These are phyloP conservation scores for Busseola fusca DNA, from an alignment of 2,888 invertebrate species.

Conservation along the genomic window DNA sequence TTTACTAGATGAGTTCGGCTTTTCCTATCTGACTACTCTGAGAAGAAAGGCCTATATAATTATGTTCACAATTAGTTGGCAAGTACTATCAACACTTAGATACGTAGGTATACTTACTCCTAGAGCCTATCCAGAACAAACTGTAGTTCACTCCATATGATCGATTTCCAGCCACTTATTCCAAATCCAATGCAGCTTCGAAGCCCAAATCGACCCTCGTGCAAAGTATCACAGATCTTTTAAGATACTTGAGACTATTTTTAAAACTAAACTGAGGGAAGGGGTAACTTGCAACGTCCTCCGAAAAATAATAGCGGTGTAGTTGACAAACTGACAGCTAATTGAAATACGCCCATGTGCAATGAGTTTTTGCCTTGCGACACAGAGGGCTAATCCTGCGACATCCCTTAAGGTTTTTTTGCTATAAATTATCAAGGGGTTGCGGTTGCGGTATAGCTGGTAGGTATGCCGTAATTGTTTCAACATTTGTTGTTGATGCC, in stretches of 20 bases:
- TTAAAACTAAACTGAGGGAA: conserved; percentile 53
- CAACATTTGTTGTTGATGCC: conserved; percentile 61
- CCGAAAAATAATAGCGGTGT: conserved; percentile 75
- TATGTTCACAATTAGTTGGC: too few relatives aligned
- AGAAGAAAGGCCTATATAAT: too few relatives aligned
- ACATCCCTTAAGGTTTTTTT: conserved; percentile 79
- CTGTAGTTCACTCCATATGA: not conserved
- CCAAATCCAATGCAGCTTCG: conserved; percentile 5
- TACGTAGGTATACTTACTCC: not conserved
- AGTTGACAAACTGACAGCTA: conserved; percentile 88
- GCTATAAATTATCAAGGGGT: conserved; percentile 78
- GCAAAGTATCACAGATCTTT: conserved; percentile 52
- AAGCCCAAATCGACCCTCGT: conserved; percentile 25
- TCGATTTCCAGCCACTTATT: not conserved
- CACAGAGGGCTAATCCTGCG: conserved; percentile 83
- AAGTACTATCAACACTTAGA: not conserved
- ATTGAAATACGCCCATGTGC: conserved; percentile 88
- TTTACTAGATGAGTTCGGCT: too few relatives aligned
- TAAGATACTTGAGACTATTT: conserved; percentile 59
- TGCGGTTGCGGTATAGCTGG: conserved; percentile 68
- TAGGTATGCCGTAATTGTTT: conserved; percentile 72
- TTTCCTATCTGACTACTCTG: too few relatives aligned
- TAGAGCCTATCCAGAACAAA: not conserved
- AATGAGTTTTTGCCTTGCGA: conserved; percentile 82
- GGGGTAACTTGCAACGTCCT: conserved; percentile 61